Percentiles rank a stretch among this genome's conserved stretches.
phyloP scores from a whole-genome alignment of 2,888 invertebrate genomes.

The Lasioglossum lativentre region DNA sequence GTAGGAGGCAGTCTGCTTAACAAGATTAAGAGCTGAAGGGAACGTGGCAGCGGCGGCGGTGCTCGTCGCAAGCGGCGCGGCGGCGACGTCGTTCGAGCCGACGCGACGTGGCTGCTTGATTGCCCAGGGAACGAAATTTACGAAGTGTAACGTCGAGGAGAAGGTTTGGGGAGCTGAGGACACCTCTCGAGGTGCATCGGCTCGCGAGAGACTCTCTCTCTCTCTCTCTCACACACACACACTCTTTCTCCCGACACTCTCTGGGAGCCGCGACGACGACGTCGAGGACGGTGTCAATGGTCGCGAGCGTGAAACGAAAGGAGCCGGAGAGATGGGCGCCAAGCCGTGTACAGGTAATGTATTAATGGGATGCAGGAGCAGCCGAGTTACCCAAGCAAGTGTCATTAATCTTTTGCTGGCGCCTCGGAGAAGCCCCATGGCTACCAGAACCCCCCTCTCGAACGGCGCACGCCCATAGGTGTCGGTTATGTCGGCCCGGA shows the following conservation, averaged over 20 bases:
- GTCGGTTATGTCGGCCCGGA: slow-evolving; percentile 28
- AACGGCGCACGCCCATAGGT: slow-evolving; percentile 40
- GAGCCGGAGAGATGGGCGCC: slow-evolving; percentile 40
- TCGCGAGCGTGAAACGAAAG: slow-evolving; percentile 48
- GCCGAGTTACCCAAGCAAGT: slow-evolving; percentile 70
- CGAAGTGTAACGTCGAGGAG: slow-evolving; percentile 38
- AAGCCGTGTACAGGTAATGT: slow-evolving; percentile 68
- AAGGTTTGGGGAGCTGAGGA: slow-evolving; percentile 20
- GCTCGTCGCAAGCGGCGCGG: not conserved
- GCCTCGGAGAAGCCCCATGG: slow-evolving; percentile 62
- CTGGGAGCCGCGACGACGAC: not conserved
- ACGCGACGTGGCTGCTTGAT: slow-evolving; percentile 53
- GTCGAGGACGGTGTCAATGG: slow-evolving; percentile 62
- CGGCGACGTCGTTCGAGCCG: slow-evolving; percentile 44
- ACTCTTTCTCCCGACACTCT: not conserved
- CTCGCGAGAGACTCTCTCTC: slow-evolving; percentile 14
- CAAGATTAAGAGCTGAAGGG: slow-evolving; percentile 43
- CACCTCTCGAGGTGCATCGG: slow-evolving; percentile 21
- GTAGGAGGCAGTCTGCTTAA: slow-evolving; percentile 33
- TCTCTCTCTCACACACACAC: not conserved
- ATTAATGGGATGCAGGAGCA: slow-evolving; percentile 76
- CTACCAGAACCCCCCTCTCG: slow-evolving; percentile 40
- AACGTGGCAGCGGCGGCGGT: not conserved
- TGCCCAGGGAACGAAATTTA: slow-evolving; percentile 61
- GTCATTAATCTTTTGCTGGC: slow-evolving; percentile 76